Evolutionary conservation across 1,140 invertebrate species (phyloP), one percentile per base, ranked within the genome.

Genomic region (Zaprionus ornatus): DNA sequence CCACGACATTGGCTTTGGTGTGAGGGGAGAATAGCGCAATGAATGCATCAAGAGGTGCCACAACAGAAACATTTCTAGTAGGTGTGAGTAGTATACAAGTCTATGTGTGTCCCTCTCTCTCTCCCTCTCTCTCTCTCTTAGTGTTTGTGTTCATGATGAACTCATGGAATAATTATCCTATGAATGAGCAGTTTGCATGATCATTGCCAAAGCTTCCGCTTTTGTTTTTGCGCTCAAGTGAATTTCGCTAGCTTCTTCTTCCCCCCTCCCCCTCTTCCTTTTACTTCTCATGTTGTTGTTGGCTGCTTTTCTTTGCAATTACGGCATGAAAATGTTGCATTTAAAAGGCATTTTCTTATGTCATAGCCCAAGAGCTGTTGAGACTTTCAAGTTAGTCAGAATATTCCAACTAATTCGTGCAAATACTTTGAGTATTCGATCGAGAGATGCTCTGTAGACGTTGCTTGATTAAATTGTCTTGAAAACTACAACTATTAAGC

Each of bases 81-180:
- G 48, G 21, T 54, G 55, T 56, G 21, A 50, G 17, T 68, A 32
- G 25, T 37, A 17, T 55, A 23, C 37, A 5, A 27, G 37, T 60
- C 15, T 63, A 19, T 21, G 9, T 52, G 12, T 35, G 27, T 35
- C 6, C 65, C 19, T 40, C 5, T 42, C n/a, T n/a, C 40, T 42
- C 7, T 42, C 7, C 0, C 40, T 45, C n/a, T 3, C 19, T 23
- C 21, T 52, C 7, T 71, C 15, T 50, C 45, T 64, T 54, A 65
- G 17, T 56, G n/a, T 74, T 32, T 45, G 59, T 79, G 64, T 45
- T 74, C 32, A 40, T 65, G 57, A 80, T 86, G 82, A 86, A 85
- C 85, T 90, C 85, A 88, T 88, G 85, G 85, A 88, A 88, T 88
- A 88, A 88, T 88, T 90, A 88, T 88, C 85, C 85, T 85, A 88